These are phyloP conservation scores for Spodoptera litura DNA, from an alignment of 1,140 invertebrate genomes.

Conservation along the genomic window DNA sequence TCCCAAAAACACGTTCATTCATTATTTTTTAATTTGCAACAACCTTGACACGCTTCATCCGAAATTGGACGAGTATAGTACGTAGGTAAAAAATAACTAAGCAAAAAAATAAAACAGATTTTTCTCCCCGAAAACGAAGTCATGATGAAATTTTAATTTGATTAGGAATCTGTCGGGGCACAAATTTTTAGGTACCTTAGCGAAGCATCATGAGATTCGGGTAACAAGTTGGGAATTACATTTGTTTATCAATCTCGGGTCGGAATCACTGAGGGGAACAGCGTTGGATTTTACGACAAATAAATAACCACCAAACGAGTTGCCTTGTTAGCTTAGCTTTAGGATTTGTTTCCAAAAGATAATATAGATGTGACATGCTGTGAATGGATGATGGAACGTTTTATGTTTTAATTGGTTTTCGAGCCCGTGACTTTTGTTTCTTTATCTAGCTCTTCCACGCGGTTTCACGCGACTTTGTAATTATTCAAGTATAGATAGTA, in stretches of 20 bases:
- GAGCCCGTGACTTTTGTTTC: too few species aligned
- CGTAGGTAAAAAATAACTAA: background rate
- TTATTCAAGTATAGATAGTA: background rate
- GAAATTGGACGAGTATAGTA: conserved; percentile 31
- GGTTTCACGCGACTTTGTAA: background rate
- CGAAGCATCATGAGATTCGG: conserved; percentile 32
- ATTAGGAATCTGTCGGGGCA: conserved; percentile 53
- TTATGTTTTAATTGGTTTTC: background rate
- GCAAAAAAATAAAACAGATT: conserved; percentile 47
- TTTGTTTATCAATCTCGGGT: conserved; percentile 43
- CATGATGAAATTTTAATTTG: conserved; percentile 66
- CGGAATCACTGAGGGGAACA: conserved; percentile 5
- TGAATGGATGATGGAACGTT: background rate
- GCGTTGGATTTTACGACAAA: background rate
- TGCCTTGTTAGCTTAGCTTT: background rate
- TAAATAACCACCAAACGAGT: conserved; percentile 1
- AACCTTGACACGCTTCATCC: conserved; percentile 17
- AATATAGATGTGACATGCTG: background rate
- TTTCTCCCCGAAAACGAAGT: conserved; percentile 49
- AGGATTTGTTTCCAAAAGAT: conserved; percentile 3
- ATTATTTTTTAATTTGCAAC: conserved; percentile 52
- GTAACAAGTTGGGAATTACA: conserved; percentile 30
- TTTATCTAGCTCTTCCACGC: conserved; percentile 3
- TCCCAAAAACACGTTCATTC: conserved; percentile 1
- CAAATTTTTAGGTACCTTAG: conserved; percentile 50